Base-by-base conservation (phyloP, 2,797 vertebrate species). In the Xerus rutilus region DNA sequence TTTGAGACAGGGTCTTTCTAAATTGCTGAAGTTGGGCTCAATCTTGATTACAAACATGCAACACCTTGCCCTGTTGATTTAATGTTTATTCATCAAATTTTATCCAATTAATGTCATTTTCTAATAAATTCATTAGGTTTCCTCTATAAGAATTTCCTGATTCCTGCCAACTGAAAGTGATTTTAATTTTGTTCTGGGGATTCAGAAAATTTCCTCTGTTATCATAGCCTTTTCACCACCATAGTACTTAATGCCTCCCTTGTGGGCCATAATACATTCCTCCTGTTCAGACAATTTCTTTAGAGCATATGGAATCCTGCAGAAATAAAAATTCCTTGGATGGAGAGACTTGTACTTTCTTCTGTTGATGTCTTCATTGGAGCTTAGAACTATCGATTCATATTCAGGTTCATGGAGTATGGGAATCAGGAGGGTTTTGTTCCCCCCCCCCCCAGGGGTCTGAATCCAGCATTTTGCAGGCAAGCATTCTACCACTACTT, bases 211-310 rank as follows among this genome's bases (percentile, higher is more conserved):
- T 82, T 88, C 78, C 45, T 93, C 35, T 96, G 86, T 95, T 95
- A 93, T 91, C 74, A 32, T 67, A 83, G 89, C 86, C 93, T 96
- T 97, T 95, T 89, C 74, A 88, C 87, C 86, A 91, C 47, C 0
- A 0, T 9, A 52, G 32, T 15, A 15, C 39, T 88, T 86, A 69
- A 91, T 62, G 45, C 8, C 17, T 95, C 91, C 89, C 86, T 30
- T 82, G 78, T 73, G 94, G 89, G 49, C 43, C 18, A 9, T 83
- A 23, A 72, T 3, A 30, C 64, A 78, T 92, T 94, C 69, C 74
- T 77, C 28, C 89, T 83, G 62, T 11, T 49, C 45, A 62, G 93
- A 94, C 77, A 88, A 65, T 76, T 92, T 77, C 84, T 93, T 47
- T 30, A 94, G 39, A 45, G 83, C 64, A 32, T 20, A 30, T 30